phyloP scores from a whole-genome alignment of 2,797 vertebrate species.

The Characodon lateralis region DNA sequence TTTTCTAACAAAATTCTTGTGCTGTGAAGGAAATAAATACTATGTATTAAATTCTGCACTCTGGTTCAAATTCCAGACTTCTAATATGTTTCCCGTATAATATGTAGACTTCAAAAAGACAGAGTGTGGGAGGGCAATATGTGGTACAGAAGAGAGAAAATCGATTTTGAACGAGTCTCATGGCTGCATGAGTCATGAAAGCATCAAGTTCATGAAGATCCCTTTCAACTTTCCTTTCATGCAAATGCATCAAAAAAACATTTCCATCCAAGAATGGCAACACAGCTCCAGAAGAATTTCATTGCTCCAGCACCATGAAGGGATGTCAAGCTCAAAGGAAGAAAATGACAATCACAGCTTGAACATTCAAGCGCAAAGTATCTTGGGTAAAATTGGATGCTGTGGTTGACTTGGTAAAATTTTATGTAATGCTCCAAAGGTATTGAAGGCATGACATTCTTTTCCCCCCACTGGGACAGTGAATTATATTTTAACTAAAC shows the following conservation, averaged over 20 bases:
- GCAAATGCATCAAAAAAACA: conserved; percentile 33
- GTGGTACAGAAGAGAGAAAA: conserved; percentile 31
- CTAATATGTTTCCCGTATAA: conserved; percentile 39
- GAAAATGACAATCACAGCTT: conserved; percentile 31
- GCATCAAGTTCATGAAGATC: conserved; percentile 18
- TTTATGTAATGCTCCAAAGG: not conserved
- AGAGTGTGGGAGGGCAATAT: conserved; percentile 13
- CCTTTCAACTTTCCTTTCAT: conserved; percentile 37
- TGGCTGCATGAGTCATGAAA: conserved; percentile 24
- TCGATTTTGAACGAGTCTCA: conserved; percentile 27
- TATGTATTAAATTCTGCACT: conserved; percentile 42
- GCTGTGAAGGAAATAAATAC: conserved; percentile 54
- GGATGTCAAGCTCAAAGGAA: not conserved
- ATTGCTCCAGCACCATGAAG: not conserved
- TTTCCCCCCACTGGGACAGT: not conserved
- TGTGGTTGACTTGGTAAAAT: not conserved
- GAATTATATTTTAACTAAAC: not conserved
- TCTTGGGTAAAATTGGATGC: not conserved
- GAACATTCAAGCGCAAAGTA: conserved; percentile 3
- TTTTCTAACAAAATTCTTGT: conserved; percentile 52
- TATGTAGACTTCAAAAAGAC: conserved; percentile 36
- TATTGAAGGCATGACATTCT: not conserved
- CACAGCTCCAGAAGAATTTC: conserved; percentile 5
- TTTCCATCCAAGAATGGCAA: conserved; percentile 11
- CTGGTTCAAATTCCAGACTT: conserved; percentile 51